phyloP scores from a whole-genome alignment of 2,113 vertebrate genomes.

The Brachyhypopomus gauderio region DNA sequence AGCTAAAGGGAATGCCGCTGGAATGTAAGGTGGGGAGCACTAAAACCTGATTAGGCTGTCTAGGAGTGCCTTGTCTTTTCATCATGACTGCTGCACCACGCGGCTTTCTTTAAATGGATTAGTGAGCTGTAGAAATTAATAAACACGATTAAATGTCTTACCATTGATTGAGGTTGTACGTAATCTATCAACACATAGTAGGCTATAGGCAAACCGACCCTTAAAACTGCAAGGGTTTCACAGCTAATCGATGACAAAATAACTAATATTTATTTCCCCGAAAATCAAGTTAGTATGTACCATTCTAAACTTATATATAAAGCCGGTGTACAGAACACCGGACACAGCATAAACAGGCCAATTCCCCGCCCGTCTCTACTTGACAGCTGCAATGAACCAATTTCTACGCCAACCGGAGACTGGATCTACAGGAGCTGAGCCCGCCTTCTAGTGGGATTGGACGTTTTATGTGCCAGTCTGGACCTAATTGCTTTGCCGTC shows the following conservation, averaged over 20 bases:
- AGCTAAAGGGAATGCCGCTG: slow-evolving; percentile 13
- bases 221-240: too few relatives aligned
- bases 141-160: too few relatives aligned
- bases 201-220: too few relatives aligned
- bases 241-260: too few relatives aligned
- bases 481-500: slow-evolving; percentile 52
- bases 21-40: slow-evolving; percentile 16
- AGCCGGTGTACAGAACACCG: slow-evolving; percentile 39
- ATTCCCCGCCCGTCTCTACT: slow-evolving; percentile 34
- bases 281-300: neutral
- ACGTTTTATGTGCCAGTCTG: slow-evolving; percentile 56
- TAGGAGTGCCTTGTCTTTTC: neutral
- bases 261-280: neutral
- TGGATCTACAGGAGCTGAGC: neutral
- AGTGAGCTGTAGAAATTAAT: too few relatives aligned
- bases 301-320: neutral
- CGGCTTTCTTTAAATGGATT: neutral
- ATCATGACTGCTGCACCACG: neutral
- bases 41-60: neutral
- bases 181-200: too few relatives aligned
- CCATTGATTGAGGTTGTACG: too few relatives aligned
- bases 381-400: neutral
- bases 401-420: slow-evolving; percentile 57
- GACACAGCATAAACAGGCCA: slow-evolving; percentile 37
- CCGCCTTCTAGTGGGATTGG: slow-evolving; percentile 64